phyloP scores from a whole-genome alignment of 2,888 invertebrate species.

The Boloria euphrosyne region DNA sequence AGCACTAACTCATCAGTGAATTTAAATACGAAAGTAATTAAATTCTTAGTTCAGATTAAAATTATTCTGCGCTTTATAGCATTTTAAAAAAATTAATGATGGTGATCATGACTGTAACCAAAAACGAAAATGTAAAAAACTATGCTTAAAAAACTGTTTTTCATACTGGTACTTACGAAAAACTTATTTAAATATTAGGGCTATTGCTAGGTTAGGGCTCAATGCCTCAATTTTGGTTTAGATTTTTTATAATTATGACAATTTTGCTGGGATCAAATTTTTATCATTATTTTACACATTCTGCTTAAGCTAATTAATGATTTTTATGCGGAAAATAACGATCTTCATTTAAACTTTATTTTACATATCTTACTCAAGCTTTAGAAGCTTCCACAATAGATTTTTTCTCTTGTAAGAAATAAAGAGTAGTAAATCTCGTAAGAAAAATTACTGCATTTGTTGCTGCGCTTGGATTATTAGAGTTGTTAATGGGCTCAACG shows the following conservation, averaged over 20 bases:
- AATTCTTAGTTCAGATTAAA: background rate
- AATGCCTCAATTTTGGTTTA: too few relatives aligned
- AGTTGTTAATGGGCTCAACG: constrained; percentile 41
- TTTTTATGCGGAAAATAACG: background rate
- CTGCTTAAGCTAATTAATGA: too few relatives aligned
- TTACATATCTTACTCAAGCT: constrained; percentile 3
- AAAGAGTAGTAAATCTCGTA: constrained; percentile 55
- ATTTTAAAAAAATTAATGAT: background rate
- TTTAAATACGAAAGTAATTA: constrained; percentile 7
- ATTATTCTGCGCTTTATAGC: background rate
- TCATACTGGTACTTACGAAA: too few relatives aligned
- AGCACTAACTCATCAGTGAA: background rate
- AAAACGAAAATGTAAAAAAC: too few relatives aligned
- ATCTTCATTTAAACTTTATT: background rate
- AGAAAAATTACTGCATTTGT: constrained; percentile 53
- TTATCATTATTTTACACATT: too few relatives aligned
- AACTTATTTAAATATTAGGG: too few relatives aligned
- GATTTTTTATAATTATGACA: too few relatives aligned
- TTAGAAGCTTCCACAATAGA: constrained; percentile 27
- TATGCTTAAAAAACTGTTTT: too few relatives aligned
- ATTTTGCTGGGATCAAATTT: too few relatives aligned
- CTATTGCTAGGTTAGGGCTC: too few relatives aligned
- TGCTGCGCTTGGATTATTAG: constrained; percentile 51
- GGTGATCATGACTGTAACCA: too few relatives aligned
- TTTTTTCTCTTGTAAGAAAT: constrained; percentile 29